phyloP scores from a whole-genome alignment of 2,888 invertebrate genomes.

The Melinopterus prodromus region DNA sequence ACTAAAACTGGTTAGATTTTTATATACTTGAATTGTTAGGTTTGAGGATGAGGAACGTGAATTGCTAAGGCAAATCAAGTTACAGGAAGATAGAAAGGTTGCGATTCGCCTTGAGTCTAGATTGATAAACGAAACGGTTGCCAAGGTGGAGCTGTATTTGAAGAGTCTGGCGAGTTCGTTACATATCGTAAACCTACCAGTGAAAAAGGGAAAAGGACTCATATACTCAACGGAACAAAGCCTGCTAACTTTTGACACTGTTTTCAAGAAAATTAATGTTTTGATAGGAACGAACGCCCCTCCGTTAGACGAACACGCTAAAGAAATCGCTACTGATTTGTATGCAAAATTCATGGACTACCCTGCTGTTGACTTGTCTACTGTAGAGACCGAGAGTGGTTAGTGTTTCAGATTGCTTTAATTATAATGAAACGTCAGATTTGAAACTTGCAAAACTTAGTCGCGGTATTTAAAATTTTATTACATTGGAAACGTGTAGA shows the following conservation, averaged over 20 bases:
- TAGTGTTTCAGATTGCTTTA: neutral
- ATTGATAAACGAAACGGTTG: neutral
- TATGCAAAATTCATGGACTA: neutral
- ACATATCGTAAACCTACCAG: neutral
- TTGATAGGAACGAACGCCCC: neutral
- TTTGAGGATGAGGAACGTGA: neutral
- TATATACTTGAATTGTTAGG: neutral
- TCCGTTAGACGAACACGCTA: neutral
- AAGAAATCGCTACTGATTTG: neutral
- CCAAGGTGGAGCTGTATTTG: neutral
- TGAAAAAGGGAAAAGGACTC: neutral
- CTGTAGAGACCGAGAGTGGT: neutral
- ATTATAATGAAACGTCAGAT: too few species aligned
- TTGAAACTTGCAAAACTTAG: too few species aligned
- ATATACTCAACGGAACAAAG: neutral
- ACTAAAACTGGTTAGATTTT: neutral
- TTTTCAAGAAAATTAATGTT: neutral
- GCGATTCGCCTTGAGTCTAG: neutral
- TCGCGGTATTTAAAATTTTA: too few species aligned
- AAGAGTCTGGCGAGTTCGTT: neutral
- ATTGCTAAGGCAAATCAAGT: neutral
- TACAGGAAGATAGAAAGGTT: neutral
- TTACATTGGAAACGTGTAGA: too few species aligned
- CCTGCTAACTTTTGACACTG: neutral
- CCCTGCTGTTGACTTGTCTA: neutral